Evolutionary conservation across 2,113 vertebrate genomes (phyloP).

Genomic region (Mustelus asterias): DNA sequence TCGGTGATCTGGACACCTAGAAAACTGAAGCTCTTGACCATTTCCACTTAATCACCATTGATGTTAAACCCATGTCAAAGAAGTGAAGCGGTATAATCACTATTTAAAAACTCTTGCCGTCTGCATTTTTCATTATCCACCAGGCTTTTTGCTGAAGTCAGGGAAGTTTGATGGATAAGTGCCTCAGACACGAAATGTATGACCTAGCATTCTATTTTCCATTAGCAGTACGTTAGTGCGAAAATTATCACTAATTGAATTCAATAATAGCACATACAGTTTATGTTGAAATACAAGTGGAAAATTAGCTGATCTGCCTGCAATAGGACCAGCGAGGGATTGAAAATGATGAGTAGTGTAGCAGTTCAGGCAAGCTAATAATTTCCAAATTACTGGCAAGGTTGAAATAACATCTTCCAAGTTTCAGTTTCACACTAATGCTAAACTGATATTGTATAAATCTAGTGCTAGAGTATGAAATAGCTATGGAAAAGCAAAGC

Average conservation of each 20-base stretch:
- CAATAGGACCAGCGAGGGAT: not conserved
- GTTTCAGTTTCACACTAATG: not conserved
- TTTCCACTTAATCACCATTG: no score
- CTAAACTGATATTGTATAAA: not conserved
- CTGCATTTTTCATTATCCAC: no score
- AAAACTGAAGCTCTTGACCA: no score
- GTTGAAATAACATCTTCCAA: not conserved
- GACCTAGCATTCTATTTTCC: not conserved
- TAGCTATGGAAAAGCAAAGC: not conserved
- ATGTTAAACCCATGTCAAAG: no score
- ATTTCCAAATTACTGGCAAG: not conserved
- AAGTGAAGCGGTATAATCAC: no score
- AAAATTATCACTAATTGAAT: not conserved
- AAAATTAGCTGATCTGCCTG: not conserved
- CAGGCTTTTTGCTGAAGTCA: no score
- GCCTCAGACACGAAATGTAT: not conserved
- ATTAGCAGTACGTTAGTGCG: not conserved
- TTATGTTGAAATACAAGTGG: not conserved
- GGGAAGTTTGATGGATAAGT: not conserved
- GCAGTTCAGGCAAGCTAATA: not conserved
- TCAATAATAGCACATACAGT: not conserved
- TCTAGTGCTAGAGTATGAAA: not conserved
- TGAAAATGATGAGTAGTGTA: not conserved
- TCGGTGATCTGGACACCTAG: no score
- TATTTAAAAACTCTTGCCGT: no score